Evolutionary conservation across 2,888 invertebrate genomes (phyloP).

Genomic region (Polyommatus iphigenia): DNA sequence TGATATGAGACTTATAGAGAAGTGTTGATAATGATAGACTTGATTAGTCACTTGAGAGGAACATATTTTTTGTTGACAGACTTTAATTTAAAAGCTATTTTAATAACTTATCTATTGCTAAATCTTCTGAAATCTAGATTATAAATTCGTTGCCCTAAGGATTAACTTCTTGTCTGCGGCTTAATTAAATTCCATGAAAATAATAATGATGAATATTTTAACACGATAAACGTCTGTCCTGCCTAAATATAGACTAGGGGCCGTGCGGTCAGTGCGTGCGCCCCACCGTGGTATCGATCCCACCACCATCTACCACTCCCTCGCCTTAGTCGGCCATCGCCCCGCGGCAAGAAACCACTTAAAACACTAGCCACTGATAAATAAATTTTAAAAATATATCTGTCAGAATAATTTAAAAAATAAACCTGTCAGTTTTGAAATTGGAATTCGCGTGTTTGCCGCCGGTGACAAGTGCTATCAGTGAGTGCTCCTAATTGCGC

Average conservation of each 20-base stretch:
- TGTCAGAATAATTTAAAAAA: constrained; percentile 45
- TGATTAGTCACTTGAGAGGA: too few species aligned
- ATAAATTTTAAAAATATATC: constrained; percentile 43
- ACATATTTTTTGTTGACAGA: background rate
- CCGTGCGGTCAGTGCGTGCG: constrained; percentile 76
- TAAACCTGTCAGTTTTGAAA: constrained; percentile 39
- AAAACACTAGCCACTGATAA: constrained; percentile 43
- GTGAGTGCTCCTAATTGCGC: constrained; percentile 51
- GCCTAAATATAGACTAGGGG: constrained; percentile 61
- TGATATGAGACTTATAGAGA: too few species aligned
- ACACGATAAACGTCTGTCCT: constrained; percentile 44
- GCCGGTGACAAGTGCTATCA: constrained; percentile 42
- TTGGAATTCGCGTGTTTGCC: constrained; percentile 39
- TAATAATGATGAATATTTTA: constrained; percentile 4
- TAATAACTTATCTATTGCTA: background rate
- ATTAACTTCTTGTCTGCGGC: background rate
- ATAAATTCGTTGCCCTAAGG: background rate
- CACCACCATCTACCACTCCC: constrained; percentile 72
- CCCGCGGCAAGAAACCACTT: constrained; percentile 65
- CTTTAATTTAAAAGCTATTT: background rate
- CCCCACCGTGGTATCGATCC: constrained; percentile 74
- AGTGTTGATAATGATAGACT: too few species aligned
- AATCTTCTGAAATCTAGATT: background rate
- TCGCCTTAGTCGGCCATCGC: constrained; percentile 72
- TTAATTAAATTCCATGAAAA: background rate